Evolutionary conservation across 2,888 invertebrate genomes (phyloP).

Genomic region (Eupeodes latifasciatus): DNA sequence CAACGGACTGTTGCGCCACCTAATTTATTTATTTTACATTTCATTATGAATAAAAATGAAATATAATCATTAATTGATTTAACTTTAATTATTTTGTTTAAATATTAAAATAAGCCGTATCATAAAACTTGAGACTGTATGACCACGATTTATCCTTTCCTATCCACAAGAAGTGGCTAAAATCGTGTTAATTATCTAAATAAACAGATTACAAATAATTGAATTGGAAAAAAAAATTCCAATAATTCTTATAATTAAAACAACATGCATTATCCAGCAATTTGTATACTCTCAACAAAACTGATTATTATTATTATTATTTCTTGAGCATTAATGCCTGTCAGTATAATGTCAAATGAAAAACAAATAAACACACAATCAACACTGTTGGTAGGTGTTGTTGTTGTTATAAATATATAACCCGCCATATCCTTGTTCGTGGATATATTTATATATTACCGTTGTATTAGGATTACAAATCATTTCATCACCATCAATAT

Average conservation of each 20-base stretch:
- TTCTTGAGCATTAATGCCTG: constrained; percentile 14
- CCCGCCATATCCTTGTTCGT: neutral
- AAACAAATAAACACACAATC: constrained; percentile 67
- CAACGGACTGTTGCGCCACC: too few relatives aligned
- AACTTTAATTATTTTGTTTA: too few relatives aligned
- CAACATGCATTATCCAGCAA: neutral
- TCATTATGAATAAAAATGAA: too few relatives aligned
- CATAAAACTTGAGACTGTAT: too few relatives aligned
- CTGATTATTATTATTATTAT: constrained; percentile 12
- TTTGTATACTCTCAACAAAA: neutral
- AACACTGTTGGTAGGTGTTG: constrained; percentile 38
- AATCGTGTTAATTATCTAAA: neutral
- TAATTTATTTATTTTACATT: too few relatives aligned
- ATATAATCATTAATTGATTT: too few relatives aligned
- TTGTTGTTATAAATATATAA: neutral
- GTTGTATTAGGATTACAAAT: constrained; percentile 64
- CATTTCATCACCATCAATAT: constrained; percentile 43
- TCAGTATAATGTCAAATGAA: constrained; percentile 51
- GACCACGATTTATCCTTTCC: too few relatives aligned
- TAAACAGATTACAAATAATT: neutral
- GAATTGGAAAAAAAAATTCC: neutral
- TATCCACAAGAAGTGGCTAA: too few relatives aligned
- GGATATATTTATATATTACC: constrained; percentile 47
- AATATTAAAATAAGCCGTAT: too few relatives aligned
- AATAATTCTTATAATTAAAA: constrained; percentile 21